A percentile compares a stretch with the other conserved stretches of the same genome.
These are phyloP conservation scores for Saccostrea cuccullata DNA, from an alignment of 1,140 invertebrate species.

Conservation along the genomic window DNA sequence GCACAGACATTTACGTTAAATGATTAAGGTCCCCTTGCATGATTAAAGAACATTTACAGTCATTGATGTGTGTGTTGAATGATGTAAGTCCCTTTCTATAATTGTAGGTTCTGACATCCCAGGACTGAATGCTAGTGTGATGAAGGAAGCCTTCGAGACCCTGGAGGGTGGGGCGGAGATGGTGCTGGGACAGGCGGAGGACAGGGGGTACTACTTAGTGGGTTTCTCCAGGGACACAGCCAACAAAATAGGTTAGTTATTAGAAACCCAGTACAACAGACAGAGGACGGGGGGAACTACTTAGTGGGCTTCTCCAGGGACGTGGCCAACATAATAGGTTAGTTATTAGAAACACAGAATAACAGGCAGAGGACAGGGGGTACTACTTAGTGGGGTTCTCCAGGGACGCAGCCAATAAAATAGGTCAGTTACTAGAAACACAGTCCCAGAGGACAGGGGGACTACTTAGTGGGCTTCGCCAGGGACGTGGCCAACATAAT, in stretches of 20 bases:
- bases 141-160: constrained; percentile 40
- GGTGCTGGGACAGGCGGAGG: constrained; percentile 51
- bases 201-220: constrained; percentile 53
- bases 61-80: no score
- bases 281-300: no score
- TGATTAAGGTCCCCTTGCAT: no score
- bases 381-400: constrained; percentile 51
- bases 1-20: no score
- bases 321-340: no score
- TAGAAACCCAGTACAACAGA: neutral
- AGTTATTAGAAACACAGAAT: no score
- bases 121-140: constrained; percentile 23
- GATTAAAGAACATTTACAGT: no score
- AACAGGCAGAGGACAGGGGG: constrained; percentile 49
- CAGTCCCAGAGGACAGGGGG: no score
- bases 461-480: no score
- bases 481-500: no score
- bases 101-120: constrained; percentile 44
- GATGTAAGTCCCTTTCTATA: neutral
- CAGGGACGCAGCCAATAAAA: neutral
- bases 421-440: constrained; percentile 21
- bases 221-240: constrained; percentile 33
- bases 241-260: constrained; percentile 39
- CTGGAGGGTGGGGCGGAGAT: constrained; percentile 41
- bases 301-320: no score